Evolutionary conservation across 2,797 vertebrate genomes (phyloP), one percentile per base, ranked within the genome.

Genomic region (Melanotaenia nigrans): DNA sequence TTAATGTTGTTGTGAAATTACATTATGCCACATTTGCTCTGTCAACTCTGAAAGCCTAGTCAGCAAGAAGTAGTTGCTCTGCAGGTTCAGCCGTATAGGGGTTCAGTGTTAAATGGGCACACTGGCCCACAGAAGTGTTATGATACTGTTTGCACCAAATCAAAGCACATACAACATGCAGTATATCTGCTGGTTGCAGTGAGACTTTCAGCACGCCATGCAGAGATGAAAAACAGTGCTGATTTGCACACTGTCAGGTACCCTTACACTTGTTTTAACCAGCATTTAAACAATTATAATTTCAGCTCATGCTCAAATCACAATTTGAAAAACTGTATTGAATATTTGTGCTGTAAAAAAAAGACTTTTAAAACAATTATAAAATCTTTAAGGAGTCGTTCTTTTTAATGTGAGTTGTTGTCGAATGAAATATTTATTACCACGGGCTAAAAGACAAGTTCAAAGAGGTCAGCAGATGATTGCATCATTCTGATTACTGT

Each of bases 41-140:
- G 77, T 82, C 54, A 81, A 75, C 73, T 63, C 56, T 55, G 71
- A 36, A 67, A 24, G 64, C 68, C 68, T 61, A 30, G 79, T 73
- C 71, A 80, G 79, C 78, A 60, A 59, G 59, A 85, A 78, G 66
- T 32, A 58, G 53, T 38, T 74, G 64, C 71, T 77, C 32, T 77
- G 67, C 77, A 54, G 57, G 28, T 55, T 74, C 47, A 80, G 80
- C 81, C 61, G 62, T 42, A 76, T 65, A 56, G 14, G 33, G 68
- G 75, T 81, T 86, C 61, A 75, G 49, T 65, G 57, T 30, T 83
- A 72, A 61, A 22, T 16, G 35, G 63, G 55, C 28, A 42, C 40
- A 35, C 24, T 28, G 30, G 32, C 47, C 38, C 53, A 55, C 60
- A 61, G 28, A 33, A 64, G 60, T 25, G n/a, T 24, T 33, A 59